Conservation (phyloP, 2,113 vertebrate genomes). For the Odobenus rosmarus region DNA sequence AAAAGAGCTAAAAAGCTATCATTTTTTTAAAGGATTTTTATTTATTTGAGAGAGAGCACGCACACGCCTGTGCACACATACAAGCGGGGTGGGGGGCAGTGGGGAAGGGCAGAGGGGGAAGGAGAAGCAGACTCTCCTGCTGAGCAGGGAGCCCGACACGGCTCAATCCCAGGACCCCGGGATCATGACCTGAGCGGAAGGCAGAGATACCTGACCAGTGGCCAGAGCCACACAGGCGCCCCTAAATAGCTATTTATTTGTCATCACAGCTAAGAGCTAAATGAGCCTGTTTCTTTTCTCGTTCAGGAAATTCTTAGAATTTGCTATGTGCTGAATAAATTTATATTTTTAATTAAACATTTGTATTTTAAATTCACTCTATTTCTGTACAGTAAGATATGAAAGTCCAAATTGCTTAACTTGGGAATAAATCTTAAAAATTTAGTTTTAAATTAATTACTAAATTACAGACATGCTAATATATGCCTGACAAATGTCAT, state of each 20-base stretch:
- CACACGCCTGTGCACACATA: too few relatives aligned
- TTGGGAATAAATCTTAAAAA: not conserved
- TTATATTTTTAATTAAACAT: conserved; percentile 1
- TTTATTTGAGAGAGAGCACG: too few relatives aligned
- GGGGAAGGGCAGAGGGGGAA: too few relatives aligned
- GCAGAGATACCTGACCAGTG: not conserved
- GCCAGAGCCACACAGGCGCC: too few relatives aligned
- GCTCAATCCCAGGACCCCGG: not conserved
- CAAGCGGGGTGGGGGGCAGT: too few relatives aligned
- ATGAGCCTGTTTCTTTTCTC: not conserved
- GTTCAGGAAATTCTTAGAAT: conserved; percentile 3
- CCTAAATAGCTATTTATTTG: not conserved
- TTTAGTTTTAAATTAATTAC: not conserved
- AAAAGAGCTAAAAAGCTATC: not conserved
- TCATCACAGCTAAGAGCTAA: not conserved
- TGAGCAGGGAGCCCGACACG: too few relatives aligned
- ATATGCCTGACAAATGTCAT: not conserved
- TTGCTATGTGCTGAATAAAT: not conserved
- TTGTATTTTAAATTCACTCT: not conserved
- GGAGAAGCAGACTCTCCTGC: too few relatives aligned
- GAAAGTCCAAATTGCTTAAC: not conserved
- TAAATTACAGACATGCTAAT: not conserved
- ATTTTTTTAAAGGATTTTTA: too few relatives aligned
- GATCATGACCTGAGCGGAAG: not conserved
- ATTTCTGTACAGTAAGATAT: not conserved